These are phyloP conservation scores for Pseudorectes ferrugineus DNA, from an alignment of 2,113 vertebrate species.

Conservation along the genomic window DNA sequence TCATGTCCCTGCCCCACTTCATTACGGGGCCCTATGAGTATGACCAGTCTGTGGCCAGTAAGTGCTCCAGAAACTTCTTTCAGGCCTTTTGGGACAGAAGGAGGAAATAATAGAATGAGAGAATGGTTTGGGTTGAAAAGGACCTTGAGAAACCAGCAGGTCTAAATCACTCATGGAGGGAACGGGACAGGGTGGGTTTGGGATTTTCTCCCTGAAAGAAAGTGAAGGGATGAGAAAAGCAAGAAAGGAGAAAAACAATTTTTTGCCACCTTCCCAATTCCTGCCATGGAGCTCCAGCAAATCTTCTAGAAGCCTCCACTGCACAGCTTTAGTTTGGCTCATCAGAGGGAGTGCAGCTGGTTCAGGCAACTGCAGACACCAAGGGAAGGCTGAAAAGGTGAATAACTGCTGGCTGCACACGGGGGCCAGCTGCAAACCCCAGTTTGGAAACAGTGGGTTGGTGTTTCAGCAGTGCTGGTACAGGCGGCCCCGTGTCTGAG, in stretches of 20 bases:
- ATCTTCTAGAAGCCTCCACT: neutral
- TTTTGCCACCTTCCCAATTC: neutral
- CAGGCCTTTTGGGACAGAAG: neutral
- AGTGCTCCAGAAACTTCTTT: conserved; percentile 15
- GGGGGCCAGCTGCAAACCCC: neutral
- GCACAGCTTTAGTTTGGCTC: neutral
- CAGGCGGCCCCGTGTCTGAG: accelerated
- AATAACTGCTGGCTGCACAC: neutral
- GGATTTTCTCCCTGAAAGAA: neutral
- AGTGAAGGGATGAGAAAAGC: neutral
- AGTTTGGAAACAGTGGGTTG: neutral
- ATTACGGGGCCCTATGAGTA: conserved; percentile 76
- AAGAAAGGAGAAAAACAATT: neutral
- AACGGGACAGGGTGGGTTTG: neutral
- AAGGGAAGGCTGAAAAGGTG: neutral
- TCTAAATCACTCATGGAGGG: neutral
- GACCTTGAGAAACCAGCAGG: neutral
- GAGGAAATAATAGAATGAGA: accelerated
- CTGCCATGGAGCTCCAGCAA: neutral
- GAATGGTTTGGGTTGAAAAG: neutral
- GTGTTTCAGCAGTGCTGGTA: neutral
- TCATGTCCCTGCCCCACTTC: conserved; percentile 89
- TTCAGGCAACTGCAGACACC: neutral
- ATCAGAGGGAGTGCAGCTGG: neutral
- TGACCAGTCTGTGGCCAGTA: conserved; percentile 68